Conservation (phyloP, 2,797 vertebrate species). For the Diplodus sargus region DNA sequence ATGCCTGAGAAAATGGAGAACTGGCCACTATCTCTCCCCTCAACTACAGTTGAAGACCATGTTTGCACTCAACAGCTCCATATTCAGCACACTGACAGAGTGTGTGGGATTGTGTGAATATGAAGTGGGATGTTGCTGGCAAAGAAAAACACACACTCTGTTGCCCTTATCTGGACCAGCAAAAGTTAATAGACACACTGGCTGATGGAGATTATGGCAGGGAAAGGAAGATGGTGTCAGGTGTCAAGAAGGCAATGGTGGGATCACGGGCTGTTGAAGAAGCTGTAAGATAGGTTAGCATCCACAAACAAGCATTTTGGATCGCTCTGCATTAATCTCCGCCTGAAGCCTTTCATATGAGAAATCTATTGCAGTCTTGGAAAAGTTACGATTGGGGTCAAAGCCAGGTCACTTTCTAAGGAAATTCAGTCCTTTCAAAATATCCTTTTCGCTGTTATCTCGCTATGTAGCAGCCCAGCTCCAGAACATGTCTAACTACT, state of each 20-base stretch:
- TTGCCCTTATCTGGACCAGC: conserved; percentile 22
- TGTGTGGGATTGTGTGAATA: conserved; percentile 39
- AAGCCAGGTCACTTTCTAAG: background rate
- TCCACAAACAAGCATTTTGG: conserved; percentile 20
- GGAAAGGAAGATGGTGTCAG: conserved; percentile 17
- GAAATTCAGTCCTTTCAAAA: background rate
- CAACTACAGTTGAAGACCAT: conserved; percentile 9
- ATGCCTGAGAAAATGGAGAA: background rate
- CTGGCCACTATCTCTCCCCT: background rate
- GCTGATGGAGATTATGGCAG: background rate
- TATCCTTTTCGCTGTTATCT: background rate
- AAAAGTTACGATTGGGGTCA: background rate
- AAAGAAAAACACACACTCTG: background rate
- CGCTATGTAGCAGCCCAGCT: background rate
- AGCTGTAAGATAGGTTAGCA: conserved; percentile 21
- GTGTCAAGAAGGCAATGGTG: conserved; percentile 22
- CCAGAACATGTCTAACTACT: background rate
- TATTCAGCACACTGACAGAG: conserved; percentile 13
- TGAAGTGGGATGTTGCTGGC: conserved; percentile 21
- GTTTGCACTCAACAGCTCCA: conserved; percentile 15
- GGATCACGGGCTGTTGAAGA: conserved; percentile 6
- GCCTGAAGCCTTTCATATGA: background rate
- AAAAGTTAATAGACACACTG: conserved; percentile 15
- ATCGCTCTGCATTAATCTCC: background rate
- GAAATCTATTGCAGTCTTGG: background rate